Percentiles rank a stretch among this genome's conserved stretches.
These are phyloP conservation scores for Cydia strobilella DNA, from an alignment of 1,140 invertebrate species.

Conservation along the genomic window DNA sequence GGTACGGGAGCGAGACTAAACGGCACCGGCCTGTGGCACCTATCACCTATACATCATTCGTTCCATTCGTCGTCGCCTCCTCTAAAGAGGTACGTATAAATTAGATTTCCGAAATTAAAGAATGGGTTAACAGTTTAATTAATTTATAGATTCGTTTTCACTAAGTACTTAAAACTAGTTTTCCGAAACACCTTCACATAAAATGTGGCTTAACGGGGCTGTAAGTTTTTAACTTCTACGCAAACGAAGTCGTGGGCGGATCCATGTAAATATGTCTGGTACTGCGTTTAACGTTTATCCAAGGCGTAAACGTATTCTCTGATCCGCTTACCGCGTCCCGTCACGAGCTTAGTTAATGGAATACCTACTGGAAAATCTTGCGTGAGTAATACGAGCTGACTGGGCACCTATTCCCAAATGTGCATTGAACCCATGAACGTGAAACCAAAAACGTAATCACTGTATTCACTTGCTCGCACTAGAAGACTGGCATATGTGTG, in stretches of 20 bases:
- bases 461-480: not conserved
- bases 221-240: no score
- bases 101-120: no score
- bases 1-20: no score
- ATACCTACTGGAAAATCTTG: slow-evolving; percentile 34
- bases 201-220: no score
- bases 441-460: not conserved
- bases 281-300: slow-evolving; percentile 47
- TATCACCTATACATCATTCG: no score
- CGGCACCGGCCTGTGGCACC: no score
- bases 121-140: not conserved
- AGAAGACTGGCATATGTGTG: not conserved
- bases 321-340: slow-evolving; percentile 50
- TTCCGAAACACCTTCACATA: no score
- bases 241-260: no score
- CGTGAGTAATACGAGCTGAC: slow-evolving; percentile 22
- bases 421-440: not conserved
- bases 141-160: no score
- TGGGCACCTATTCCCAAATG: not conserved
- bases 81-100: no score
- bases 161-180: no score
- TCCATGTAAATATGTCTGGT: slow-evolving; percentile 43
- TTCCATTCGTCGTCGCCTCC: no score
- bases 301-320: slow-evolving; percentile 47
- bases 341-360: slow-evolving; percentile 58